A percentile compares a stretch with the other conserved stretches of the same genome.
Evolutionary conservation across 2,888 invertebrate species (phyloP).

Genomic region (Eugnorisma glareosa): DNA sequence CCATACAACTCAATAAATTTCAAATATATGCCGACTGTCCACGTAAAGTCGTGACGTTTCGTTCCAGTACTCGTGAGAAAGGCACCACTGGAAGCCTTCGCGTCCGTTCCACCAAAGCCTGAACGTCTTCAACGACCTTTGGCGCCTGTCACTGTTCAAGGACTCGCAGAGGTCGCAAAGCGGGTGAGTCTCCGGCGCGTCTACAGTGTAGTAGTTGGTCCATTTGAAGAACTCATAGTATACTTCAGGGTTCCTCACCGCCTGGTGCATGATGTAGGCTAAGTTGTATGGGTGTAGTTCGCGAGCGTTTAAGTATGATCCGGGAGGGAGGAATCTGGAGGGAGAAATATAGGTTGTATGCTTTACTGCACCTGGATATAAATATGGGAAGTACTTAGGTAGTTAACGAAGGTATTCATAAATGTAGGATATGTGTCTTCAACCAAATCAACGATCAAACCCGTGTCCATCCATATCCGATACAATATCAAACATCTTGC

Average conservation of each 20-base stretch:
- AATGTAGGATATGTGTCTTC: not conserved
- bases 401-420: not conserved
- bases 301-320: slow-evolving; percentile 79
- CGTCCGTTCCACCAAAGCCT: slow-evolving; percentile 79
- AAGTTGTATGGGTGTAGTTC: slow-evolving; percentile 77
- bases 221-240: slow-evolving; percentile 78
- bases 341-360: slow-evolving; percentile 16
- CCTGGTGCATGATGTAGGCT: slow-evolving; percentile 73
- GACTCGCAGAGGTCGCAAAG: slow-evolving; percentile 77
- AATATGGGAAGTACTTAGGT: too few relatives aligned
- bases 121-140: slow-evolving; percentile 70
- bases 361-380: not conserved
- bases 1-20: slow-evolving; percentile 23
- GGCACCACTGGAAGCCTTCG: slow-evolving; percentile 76
- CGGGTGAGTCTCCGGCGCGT: slow-evolving; percentile 65
- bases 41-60: slow-evolving; percentile 66
- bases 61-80: slow-evolving; percentile 70
- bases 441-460: not conserved
- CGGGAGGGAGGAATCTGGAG: slow-evolving; percentile 78
- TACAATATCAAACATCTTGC: not conserved
- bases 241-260: slow-evolving; percentile 64
- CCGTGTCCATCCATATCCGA: not conserved
- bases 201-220: slow-evolving; percentile 78
- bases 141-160: slow-evolving; percentile 65
- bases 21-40: slow-evolving; percentile 43